Base-by-base conservation (phyloP, 2,888 invertebrate species). In the Drosophila acutilabella region DNA sequence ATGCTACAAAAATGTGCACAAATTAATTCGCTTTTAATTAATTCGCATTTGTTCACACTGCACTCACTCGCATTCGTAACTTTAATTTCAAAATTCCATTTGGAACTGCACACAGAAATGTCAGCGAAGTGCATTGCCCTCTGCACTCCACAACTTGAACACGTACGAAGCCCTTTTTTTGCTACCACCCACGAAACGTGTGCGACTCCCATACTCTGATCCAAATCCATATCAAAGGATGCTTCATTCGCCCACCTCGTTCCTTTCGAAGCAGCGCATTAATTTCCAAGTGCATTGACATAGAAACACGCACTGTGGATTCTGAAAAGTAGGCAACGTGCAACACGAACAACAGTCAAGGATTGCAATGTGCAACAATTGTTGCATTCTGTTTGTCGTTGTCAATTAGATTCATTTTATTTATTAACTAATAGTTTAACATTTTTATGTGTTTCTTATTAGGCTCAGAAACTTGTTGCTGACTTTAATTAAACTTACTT, bases 281-380 rank as follows among this genome's bases (percentile, higher is more conserved):
- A 78, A 75, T 71, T 71, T 75, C 66, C 68, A 80, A 82, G 72
- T 75, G 75, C 75, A 82, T 82, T 82, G 87, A 88, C 88, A 88
- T 75, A 89, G 77, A 88, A 87, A 87, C 74, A 73, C 66, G 76
- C 71, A 78, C 64, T 62, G 54, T 8, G 10, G 64, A 53, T 71
- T 71, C 78, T 52, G 61, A 70, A 77, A 83, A 88, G 82, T 77
- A 79, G 79, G 88, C 88, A 76, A 78, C 57, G 18, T 54, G 77
- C 66, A 71, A 57, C 57, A 30, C 36, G 54, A 62, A 62, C 23
- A 58, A 58, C 66, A 71, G 66, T 71, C 70, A 61, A 66, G 60
- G 51, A 65, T 70, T 51, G 30, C 56, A 71, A 20, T 33, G 44
- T n/a, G 41, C 14, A 13, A 40, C 57, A 73, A 40, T 57, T 73